phyloP scores from a whole-genome alignment of 1,140 invertebrate genomes.

The Drosophila parvula region DNA sequence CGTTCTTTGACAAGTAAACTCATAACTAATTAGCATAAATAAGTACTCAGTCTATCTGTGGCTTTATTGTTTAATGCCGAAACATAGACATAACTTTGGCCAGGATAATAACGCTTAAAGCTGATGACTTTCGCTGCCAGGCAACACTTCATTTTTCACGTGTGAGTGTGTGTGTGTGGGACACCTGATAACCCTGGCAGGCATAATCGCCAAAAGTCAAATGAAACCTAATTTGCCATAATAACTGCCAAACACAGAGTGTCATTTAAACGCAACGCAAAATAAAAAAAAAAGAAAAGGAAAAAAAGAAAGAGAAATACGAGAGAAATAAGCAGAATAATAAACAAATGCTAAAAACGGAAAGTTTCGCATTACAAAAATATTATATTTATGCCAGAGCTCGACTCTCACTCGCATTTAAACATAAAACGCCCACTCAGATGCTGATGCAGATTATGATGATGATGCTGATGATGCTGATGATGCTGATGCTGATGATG shows the following conservation, averaged over 20 bases:
- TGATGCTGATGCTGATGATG: conserved; percentile 42
- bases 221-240: conserved; percentile 66
- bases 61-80: neutral
- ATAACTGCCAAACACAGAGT: conserved; percentile 58
- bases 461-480: neutral
- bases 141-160: neutral
- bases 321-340: conserved; percentile 21
- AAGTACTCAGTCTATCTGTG: neutral
- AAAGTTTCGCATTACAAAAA: conserved; percentile 64
- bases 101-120: conserved; percentile 5
- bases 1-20: neutral
- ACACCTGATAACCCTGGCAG: conserved; percentile 33
- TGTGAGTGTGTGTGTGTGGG: neutral
- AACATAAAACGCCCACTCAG: conserved; percentile 22
- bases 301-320: neutral
- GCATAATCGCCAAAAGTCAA: conserved; percentile 47
- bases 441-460: conserved; percentile 19
- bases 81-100: neutral
- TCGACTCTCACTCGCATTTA: conserved; percentile 13
- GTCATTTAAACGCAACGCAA: conserved; percentile 9
- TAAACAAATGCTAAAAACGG: conserved; percentile 38
- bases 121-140: conserved; percentile 3
- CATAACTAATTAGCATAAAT: neutral
- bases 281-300: conserved; percentile 2
- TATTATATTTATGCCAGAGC: conserved; percentile 21